Evolutionary conservation across 2,888 invertebrate species (phyloP).

Genomic region (Neoascia interrupta): DNA sequence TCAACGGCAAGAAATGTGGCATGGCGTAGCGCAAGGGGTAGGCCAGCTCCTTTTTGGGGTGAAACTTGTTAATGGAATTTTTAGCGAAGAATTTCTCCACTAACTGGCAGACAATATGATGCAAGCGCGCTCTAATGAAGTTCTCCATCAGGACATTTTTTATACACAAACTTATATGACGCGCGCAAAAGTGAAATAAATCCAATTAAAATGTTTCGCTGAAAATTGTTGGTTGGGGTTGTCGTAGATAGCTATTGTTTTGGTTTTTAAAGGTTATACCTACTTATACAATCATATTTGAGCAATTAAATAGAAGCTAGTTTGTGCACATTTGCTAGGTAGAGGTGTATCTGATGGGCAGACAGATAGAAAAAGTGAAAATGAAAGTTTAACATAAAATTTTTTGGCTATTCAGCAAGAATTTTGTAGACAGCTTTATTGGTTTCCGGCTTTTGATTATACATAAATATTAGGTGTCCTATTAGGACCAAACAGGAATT

Average conservation of each 20-base stretch:
- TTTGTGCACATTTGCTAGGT: too few relatives aligned
- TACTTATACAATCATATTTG: too few relatives aligned
- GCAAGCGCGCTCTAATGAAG: conserved; percentile 54
- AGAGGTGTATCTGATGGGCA: too few relatives aligned
- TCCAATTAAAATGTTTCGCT: conserved; percentile 47
- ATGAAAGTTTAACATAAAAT: conserved; percentile 9
- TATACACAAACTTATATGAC: not conserved
- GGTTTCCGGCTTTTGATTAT: too few relatives aligned
- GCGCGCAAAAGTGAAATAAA: not conserved
- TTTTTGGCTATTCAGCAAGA: too few relatives aligned
- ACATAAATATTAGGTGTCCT: too few relatives aligned
- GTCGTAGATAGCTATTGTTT: not conserved
- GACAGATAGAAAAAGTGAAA: conserved; percentile 12
- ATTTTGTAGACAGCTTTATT: too few relatives aligned
- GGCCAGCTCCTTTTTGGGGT: conserved; percentile 31
- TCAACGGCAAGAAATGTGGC: conserved; percentile 55
- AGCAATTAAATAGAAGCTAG: too few relatives aligned
- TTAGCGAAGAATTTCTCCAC: conserved; percentile 9
- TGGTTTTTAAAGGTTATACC: too few relatives aligned
- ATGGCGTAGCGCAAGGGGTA: conserved; percentile 43
- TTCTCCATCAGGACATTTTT: conserved; percentile 21
- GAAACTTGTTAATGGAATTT: conserved; percentile 50
- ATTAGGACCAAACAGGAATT: too few relatives aligned
- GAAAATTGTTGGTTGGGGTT: not conserved
- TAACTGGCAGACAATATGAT: conserved; percentile 47